Evolutionary conservation across 2,113 vertebrate species (phyloP).

Genomic region (Ondatra zibethicus): DNA sequence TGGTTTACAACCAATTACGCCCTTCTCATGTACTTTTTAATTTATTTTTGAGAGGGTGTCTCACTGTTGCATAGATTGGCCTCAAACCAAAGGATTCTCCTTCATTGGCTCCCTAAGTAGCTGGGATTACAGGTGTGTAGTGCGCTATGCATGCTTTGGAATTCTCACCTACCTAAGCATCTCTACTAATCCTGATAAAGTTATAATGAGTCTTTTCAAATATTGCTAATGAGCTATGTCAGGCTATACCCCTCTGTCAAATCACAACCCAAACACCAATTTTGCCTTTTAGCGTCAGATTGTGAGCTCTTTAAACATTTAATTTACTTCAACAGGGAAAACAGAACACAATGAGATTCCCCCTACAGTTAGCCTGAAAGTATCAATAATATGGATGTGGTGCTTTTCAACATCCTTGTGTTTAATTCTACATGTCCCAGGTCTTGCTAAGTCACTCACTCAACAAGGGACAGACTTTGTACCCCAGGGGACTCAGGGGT

Average conservation of each 20-base stretch:
- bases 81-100: neutral
- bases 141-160: neutral
- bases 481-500: neutral
- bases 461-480: neutral
- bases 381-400: neutral
- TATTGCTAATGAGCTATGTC: neutral
- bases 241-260: neutral
- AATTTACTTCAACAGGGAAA: constrained; percentile 20
- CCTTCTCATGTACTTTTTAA: neutral
- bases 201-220: neutral
- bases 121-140: neutral
- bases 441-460: neutral
- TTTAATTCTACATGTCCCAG: neutral
- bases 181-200: neutral
- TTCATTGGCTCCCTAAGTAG: neutral
- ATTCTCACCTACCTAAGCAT: neutral
- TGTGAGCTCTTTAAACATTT: neutral
- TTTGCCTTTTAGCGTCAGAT: constrained; percentile 22
- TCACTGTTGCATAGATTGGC: neutral
- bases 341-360: neutral
- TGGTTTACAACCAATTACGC: neutral
- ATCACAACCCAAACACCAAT: constrained; percentile 44
- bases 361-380: neutral
- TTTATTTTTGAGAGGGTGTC: neutral
- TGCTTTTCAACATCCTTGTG: neutral